Conservation (phyloP, 2,888 invertebrate genomes). For the Helleia helle region DNA sequence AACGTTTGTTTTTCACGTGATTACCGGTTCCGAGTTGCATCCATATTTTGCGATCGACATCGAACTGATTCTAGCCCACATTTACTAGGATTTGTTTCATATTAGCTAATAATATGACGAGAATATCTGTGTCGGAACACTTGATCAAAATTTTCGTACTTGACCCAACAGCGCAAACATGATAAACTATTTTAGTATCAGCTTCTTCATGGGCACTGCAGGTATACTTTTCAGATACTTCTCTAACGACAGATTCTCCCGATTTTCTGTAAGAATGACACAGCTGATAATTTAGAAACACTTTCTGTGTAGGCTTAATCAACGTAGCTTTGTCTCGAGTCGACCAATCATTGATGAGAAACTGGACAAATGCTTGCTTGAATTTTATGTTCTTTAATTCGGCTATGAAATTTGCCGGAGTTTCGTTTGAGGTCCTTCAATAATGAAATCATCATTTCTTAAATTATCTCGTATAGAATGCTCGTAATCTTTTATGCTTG, state of each 20-base stretch:
- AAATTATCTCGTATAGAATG: slow-evolving; percentile 11
- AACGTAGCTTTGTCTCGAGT: slow-evolving; percentile 6
- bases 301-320: too few relatives aligned
- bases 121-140: slow-evolving; percentile 14
- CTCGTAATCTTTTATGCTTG: slow-evolving; percentile 13
- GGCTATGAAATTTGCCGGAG: slow-evolving; percentile 9
- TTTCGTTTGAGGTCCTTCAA: slow-evolving; percentile 11
- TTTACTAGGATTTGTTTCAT: slow-evolving; percentile 10
- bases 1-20: slow-evolving; percentile 16
- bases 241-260: slow-evolving; percentile 8
- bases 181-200: slow-evolving; percentile 11
- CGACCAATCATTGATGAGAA: slow-evolving; percentile 10
- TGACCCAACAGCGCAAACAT: slow-evolving; percentile 11
- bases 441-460: slow-evolving; percentile 11
- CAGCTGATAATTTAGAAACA: too few relatives aligned
- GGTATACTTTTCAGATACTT: slow-evolving; percentile 10
- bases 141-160: slow-evolving; percentile 10
- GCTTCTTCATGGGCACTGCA: too few relatives aligned
- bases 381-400: slow-evolving; percentile 12
- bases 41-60: slow-evolving; percentile 11
- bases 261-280: too few relatives aligned
- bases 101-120: slow-evolving; percentile 11
- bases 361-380: slow-evolving; percentile 10
- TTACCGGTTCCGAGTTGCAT: slow-evolving; percentile 14
- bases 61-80: slow-evolving; percentile 9